Evolutionary conservation across 2,888 invertebrate genomes (phyloP).

Genomic region (Oxytorus armatus): DNA sequence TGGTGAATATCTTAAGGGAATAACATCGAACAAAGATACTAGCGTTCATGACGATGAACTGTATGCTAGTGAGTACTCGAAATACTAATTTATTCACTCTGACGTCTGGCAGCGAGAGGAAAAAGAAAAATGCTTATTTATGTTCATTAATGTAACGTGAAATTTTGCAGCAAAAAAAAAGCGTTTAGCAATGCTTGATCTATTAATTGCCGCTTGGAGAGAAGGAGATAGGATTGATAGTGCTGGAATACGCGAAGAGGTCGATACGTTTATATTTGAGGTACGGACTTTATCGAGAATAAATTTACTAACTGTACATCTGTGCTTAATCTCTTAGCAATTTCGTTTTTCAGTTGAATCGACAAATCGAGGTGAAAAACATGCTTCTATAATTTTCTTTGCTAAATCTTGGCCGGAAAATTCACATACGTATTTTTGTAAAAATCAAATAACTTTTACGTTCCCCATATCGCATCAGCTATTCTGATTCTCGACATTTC

Average conservation of each 20-base stretch:
- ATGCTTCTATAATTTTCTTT: no score
- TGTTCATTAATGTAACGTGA: background rate
- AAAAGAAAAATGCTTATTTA: background rate
- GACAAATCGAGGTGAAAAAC: no score
- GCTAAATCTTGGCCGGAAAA: no score
- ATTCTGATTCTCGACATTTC: no score
- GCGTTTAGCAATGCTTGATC: constrained; percentile 79
- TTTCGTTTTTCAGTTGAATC: no score
- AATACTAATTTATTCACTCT: background rate
- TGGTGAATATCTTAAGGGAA: constrained; percentile 63
- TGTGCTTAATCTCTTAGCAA: no score
- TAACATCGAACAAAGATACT: constrained; percentile 26
- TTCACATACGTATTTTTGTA: no score
- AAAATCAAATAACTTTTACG: no score
- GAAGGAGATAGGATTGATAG: constrained; percentile 73
- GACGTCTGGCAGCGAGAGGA: no score
- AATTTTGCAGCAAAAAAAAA: constrained; percentile 65
- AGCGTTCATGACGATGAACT: constrained; percentile 18
- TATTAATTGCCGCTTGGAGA: constrained; percentile 75
- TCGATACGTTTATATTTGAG: constrained; percentile 80
- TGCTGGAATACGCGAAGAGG: constrained; percentile 79
- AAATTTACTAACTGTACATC: no score
- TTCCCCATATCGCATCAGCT: no score
- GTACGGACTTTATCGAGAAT: constrained; percentile 55
- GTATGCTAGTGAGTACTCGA: constrained; percentile 45